These are phyloP conservation scores for Brachycybe producta DNA, from an alignment of 2,888 invertebrate species.

Conservation along the genomic window DNA sequence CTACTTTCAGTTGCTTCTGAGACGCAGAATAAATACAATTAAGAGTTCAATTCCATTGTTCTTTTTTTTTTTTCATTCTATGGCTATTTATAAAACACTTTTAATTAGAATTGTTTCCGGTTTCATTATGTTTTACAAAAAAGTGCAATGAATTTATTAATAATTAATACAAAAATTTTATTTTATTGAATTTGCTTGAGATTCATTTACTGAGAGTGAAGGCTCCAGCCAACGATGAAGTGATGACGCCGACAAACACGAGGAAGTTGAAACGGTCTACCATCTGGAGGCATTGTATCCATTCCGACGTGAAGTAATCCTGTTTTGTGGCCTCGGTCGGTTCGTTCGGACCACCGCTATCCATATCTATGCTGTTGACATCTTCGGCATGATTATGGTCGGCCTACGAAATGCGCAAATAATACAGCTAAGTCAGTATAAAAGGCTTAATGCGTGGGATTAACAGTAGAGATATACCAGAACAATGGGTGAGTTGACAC, in stretches of 20 bases:
- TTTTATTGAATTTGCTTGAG: too few species aligned
- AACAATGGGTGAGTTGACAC: slow-evolving; percentile 1
- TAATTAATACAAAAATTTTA: too few species aligned
- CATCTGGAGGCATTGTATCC: slow-evolving; percentile 14
- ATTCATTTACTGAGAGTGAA: slow-evolving; percentile 12
- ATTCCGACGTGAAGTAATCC: slow-evolving; percentile 6
- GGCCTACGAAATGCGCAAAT: not conserved
- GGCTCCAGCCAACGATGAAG: slow-evolving; percentile 13
- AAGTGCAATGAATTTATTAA: too few species aligned
- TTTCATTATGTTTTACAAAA: too few species aligned
- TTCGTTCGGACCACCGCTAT: slow-evolving; percentile 6
- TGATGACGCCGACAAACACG: slow-evolving; percentile 5
- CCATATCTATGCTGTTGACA: slow-evolving; percentile 7
- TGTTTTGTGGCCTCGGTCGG: not conserved
- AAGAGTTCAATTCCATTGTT: too few species aligned
- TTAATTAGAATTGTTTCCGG: too few species aligned
- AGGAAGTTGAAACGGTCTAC: slow-evolving; percentile 14
- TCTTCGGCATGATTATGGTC: slow-evolving; percentile 3
- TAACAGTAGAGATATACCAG: slow-evolving; percentile 1
- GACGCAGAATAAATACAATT: too few species aligned
- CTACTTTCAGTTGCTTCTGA: too few species aligned
- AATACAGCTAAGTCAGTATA: not conserved
- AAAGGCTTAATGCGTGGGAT: not conserved
- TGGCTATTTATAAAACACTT: too few species aligned
- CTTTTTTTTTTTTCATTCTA: too few species aligned